Percentiles rank a stretch among this genome's conserved stretches.
Evolutionary conservation across 2,797 vertebrate species (phyloP).

Genomic region (Odontamblyopus rebecca): DNA sequence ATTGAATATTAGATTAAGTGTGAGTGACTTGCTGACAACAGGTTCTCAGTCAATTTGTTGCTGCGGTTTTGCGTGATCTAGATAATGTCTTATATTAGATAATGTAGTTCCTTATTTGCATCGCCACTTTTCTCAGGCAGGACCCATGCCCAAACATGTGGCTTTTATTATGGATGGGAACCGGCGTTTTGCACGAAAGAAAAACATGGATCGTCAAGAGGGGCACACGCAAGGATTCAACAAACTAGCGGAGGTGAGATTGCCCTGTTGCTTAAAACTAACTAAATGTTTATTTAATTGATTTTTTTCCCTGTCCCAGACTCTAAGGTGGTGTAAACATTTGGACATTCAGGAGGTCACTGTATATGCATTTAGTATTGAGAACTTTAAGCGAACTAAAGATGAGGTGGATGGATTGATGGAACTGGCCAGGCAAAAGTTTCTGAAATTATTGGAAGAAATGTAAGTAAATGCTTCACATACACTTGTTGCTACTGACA

Average conservation of each 20-base stretch:
- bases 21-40: not conserved
- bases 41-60: not conserved
- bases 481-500: not conserved
- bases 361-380: conserved; percentile 98
- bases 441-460: conserved; percentile 88
- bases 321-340: conserved; percentile 93
- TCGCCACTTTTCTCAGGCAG: conserved; percentile 75
- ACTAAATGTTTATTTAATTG: not conserved
- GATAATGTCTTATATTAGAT: not conserved
- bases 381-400: conserved; percentile 95
- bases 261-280: not conserved
- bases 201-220: conserved; percentile 88
- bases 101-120: not conserved
- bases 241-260: conserved; percentile 90
- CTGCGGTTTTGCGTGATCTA: not conserved
- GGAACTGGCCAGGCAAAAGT: conserved; percentile 95
- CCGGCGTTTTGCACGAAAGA: conserved; percentile 92
- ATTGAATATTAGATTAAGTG: not conserved
- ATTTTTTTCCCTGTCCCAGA: conserved; percentile 70
- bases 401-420: conserved; percentile 95
- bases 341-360: conserved; percentile 93
- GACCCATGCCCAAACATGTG: conserved; percentile 94
- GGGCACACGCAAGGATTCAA: conserved; percentile 95
- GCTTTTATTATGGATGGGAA: conserved; percentile 99
- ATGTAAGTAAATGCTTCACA: conserved; percentile 78